phyloP scores from a whole-genome alignment of 2,797 vertebrate genomes.

The Peromyscus aztecus region DNA sequence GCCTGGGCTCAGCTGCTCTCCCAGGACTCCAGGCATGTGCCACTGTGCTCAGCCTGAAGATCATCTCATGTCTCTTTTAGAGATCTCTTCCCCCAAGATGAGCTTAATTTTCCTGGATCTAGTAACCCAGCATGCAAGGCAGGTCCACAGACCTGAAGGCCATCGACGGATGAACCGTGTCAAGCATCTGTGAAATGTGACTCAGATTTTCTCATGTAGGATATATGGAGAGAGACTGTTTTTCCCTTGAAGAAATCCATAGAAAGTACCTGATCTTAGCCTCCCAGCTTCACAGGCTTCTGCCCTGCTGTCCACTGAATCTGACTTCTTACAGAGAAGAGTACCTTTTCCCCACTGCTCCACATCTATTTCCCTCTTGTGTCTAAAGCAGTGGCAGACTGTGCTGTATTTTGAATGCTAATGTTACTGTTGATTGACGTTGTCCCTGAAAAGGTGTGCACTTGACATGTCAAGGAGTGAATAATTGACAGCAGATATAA shows the following conservation, averaged over 20 bases:
- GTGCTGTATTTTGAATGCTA: conserved; percentile 81
- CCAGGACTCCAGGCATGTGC: neutral
- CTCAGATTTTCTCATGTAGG: conserved; percentile 52
- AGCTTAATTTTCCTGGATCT: conserved; percentile 31
- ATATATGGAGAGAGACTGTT: neutral
- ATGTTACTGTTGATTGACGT: conserved; percentile 86
- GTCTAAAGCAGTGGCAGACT: conserved; percentile 79
- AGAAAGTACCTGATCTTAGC: conserved; percentile 32
- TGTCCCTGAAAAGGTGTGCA: conserved; percentile 85
- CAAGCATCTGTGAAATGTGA: neutral
- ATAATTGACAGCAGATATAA: conserved; percentile 85
- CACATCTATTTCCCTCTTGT: conserved; percentile 71
- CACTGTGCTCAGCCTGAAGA: neutral
- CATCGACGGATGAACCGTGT: neutral
- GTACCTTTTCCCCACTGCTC: conserved; percentile 71
- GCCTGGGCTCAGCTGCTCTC: neutral
- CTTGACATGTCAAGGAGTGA: conserved; percentile 88
- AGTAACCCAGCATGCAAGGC: neutral
- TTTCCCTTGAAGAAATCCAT: conserved; percentile 37
- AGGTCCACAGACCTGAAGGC: neutral
- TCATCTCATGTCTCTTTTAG: conserved; percentile 3
- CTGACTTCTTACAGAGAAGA: neutral
- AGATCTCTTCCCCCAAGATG: neutral
- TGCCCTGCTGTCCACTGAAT: neutral
- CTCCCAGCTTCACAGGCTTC: neutral